phyloP scores from a whole-genome alignment of 1,140 invertebrate genomes.

The Diachasmimorpha longicaudata region DNA sequence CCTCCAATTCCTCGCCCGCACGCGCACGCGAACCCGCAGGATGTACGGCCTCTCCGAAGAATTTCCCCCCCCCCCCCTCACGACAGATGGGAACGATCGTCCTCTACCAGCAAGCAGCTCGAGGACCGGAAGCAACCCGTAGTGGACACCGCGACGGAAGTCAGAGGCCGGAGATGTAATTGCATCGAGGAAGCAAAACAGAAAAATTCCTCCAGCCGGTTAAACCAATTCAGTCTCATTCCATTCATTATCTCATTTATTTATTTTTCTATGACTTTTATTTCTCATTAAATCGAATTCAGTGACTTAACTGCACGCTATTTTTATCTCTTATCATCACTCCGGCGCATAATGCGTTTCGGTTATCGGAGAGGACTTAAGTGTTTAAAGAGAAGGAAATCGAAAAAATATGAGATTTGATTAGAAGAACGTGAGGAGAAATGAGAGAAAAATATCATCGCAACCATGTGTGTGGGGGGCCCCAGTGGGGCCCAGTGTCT shows the following conservation, averaged over 20 bases:
- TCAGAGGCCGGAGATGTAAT: neutral
- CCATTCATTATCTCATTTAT: neutral
- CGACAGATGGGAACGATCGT: slow-evolving; percentile 13
- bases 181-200: slow-evolving; percentile 12
- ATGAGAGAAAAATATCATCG: neutral
- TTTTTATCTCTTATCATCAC: neutral
- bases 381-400: neutral
- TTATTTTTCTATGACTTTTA: neutral
- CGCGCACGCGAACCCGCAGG: slow-evolving; percentile 7
- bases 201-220: slow-evolving; percentile 14
- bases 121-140: slow-evolving; percentile 10
- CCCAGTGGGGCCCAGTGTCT: neutral
- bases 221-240: slow-evolving; percentile 13
- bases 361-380: neutral
- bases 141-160: slow-evolving; percentile 25
- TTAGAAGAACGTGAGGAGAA: neutral
- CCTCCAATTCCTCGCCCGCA: neutral
- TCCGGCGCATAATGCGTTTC: neutral
- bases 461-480: neutral
- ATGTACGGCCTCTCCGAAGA: slow-evolving; percentile 17
- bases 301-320: slow-evolving; percentile 14
- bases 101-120: neutral
- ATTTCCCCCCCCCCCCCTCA: neutral
- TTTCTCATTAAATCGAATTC: neutral
- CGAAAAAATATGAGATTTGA: neutral